phyloP scores from a whole-genome alignment of 2,113 vertebrate species.

The Syrrhaptes paradoxus region DNA sequence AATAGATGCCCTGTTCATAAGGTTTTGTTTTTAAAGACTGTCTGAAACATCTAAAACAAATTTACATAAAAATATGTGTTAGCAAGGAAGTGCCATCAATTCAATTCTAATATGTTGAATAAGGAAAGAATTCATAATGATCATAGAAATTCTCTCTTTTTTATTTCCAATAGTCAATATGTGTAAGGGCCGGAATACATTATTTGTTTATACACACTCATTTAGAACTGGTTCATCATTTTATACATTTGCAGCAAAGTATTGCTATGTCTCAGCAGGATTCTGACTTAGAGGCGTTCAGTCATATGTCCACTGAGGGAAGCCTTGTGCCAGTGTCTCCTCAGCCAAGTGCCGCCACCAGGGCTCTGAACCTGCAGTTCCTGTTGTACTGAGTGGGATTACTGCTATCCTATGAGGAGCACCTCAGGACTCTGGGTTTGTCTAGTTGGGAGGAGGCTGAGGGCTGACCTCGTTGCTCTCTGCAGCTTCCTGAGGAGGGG shows the following conservation, averaged over 20 bases:
- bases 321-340: rapidly evolving
- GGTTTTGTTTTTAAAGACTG: not conserved
- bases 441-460: not conserved
- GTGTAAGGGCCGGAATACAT: not conserved
- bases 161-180: not conserved
- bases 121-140: not conserved
- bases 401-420: rapidly evolving
- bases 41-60: not conserved
- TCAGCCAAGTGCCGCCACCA: not conserved
- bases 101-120: not conserved
- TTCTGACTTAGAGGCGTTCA: not conserved
- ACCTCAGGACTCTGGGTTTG: rapidly evolving
- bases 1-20: not conserved
- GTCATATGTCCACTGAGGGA: not conserved
- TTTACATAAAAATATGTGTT: not conserved
- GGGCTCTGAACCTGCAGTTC: not conserved
- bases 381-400: not conserved
- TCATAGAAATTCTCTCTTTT: not conserved
- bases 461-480: not conserved
- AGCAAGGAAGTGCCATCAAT: not conserved
- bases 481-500: not conserved
- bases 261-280: rapidly evolving
- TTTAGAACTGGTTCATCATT: not conserved
- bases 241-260: not conserved
- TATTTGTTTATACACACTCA: not conserved